Evolutionary conservation across 64 coral and sea anemone genomes (phyloP), one percentile per base, ranked within the genome.

Genomic region (Pocillopora damicornis): DNA sequence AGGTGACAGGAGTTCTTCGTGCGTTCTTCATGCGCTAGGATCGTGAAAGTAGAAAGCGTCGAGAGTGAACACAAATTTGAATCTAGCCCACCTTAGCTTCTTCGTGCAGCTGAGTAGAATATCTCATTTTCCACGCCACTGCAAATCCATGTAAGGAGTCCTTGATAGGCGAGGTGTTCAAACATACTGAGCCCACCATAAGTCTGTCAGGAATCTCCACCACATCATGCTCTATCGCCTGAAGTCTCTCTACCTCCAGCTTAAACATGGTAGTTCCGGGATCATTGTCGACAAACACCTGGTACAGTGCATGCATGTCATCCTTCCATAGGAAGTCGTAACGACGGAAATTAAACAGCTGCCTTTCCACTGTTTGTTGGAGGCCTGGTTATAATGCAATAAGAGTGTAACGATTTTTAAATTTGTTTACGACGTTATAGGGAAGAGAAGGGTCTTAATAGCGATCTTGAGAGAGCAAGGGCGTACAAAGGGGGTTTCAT

Each of bases 281-380:
- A 58, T 99, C 97, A 26, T 77, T 95, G 42, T 99, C 97, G 66
- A 93, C 93, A 80, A 99, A 99, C 1, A 93, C 71, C 59, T 99
- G 93, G 56, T 99, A 99, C 25, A 99, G 63, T 1, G 90, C 88
- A 79, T 99, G 97, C 97, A 99, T 93, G 75, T 99, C 97, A 60
- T 99, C 97, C 58, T 92, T 93, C 97, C 97, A 99, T n/a, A 99
- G 76, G 45, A 99, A 99, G 75, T 99, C 93, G 57, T 99, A 99
- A 16, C 97, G 97, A 81, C 90, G 93, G 66, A 99, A 99, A 25
- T 92, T 95, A 13, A 99, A 90, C 38, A 99, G 72, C 63, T 99
- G 97, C 16, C 93, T 91, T 35, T 87, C 86, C 1, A 99, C 97
- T 67, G 97, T 90, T 14, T 82, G 83, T 80, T 99, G 93, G 56